A percentile compares a stretch with the other conserved stretches of the same genome.
Conservation (phyloP, 2,113 vertebrate species). For the Chaenogobius annularis region DNA sequence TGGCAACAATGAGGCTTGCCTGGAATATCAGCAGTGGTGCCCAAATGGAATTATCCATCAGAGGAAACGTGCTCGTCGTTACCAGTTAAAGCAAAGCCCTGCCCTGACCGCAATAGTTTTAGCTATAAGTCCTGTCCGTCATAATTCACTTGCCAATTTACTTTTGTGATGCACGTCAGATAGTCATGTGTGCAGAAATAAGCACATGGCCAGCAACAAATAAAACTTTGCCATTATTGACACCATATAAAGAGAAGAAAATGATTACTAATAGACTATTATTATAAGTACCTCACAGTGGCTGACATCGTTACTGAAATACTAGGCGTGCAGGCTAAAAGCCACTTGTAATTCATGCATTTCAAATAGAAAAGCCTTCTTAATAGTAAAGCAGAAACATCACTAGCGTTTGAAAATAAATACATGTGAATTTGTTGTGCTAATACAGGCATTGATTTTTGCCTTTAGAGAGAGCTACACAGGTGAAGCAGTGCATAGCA, state of each 20-base stretch:
- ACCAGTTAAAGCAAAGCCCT: slow-evolving; percentile 40
- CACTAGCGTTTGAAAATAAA: background rate
- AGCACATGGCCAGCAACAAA: background rate
- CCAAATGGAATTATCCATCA: slow-evolving; percentile 57
- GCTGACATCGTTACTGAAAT: slow-evolving; percentile 1
- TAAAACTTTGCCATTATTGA: background rate
- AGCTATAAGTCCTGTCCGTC: slow-evolving; percentile 7
- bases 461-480: slow-evolving; percentile 43
- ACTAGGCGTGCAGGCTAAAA: background rate
- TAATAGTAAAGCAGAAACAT: background rate
- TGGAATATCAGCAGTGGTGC: slow-evolving; percentile 42
- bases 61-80: slow-evolving; percentile 48
- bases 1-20: slow-evolving; percentile 53
- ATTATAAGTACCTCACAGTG: background rate
- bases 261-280: background rate
- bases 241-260: background rate
- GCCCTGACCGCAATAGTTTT: slow-evolving; percentile 15
- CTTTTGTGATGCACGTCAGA: slow-evolving; percentile 21
- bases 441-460: slow-evolving; percentile 22
- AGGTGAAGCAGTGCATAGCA: slow-evolving; percentile 31
- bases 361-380: background rate
- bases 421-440: background rate
- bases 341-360: background rate
- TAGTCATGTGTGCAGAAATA: background rate
- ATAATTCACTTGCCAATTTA: slow-evolving; percentile 8